Base-by-base conservation (phyloP, 2,888 invertebrate genomes). In the Nomada lathburiana region DNA sequence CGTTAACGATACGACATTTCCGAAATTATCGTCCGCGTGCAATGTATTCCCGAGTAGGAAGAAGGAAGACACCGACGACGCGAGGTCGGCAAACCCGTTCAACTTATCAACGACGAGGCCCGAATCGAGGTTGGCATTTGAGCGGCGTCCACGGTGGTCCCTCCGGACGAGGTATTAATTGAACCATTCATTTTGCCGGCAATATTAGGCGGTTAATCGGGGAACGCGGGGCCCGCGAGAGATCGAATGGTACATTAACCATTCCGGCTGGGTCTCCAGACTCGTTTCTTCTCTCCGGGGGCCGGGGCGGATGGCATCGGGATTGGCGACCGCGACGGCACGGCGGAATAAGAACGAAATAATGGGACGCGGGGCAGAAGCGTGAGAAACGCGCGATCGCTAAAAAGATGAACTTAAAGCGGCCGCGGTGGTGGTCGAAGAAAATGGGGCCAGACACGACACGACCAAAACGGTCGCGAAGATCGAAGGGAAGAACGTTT, bases 151-250 rank as follows among this genome's bases (percentile, higher is more conserved):
- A 57, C n/a, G 68, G 68, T 69, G 80, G 79, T 67, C 72, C 44
- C 20, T 18, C 44, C 20, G 53, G 65, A 73, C 62, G 57, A 62
- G 73, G 64, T 69, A 73, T 81, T 81, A 73, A 78, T 81, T 77
- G 69, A 81, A 64, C 79, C 69, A 65, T 69, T 69, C 71, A 63
- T 70, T 71, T 60, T 16, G 36, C 26, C 65, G 50, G 52, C 59
- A 23, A 76, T 71, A 76, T 80, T 76, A 76, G 73, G 42, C 64
- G 69, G 76, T 80, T 76, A 63, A 69, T 53, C 57, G 29, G 42
- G 18, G 63, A 52, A 69, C 52, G 50, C 52, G 57, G 29, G 53
- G 13, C 67, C n/a, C 67, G 29, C 50, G 68, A n/a, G 36, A 29
- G 20, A 59, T n/a, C 20, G 16, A 18, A 18, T 2, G 44, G 52